phyloP scores from a whole-genome alignment of 2,888 invertebrate genomes.

The Marronus borbonicus region DNA sequence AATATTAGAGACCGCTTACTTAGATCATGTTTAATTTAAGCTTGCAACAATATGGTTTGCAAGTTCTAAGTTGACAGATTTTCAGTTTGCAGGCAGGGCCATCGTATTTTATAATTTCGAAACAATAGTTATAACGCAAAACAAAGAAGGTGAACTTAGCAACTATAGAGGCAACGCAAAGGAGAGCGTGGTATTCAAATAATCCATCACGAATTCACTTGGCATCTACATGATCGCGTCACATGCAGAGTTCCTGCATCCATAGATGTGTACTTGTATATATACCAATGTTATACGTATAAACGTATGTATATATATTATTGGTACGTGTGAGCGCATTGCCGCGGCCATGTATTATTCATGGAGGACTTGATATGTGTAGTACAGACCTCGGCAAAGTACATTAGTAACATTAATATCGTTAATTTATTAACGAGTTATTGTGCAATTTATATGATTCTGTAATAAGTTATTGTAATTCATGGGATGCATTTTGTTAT shows the following conservation, averaged over 20 bases:
- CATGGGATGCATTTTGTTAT: constrained; percentile 28
- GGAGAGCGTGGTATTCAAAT: constrained; percentile 56
- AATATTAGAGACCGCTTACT: too few relatives aligned
- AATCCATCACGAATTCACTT: constrained; percentile 65
- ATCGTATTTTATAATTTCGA: neutral
- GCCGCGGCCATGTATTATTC: constrained; percentile 58
- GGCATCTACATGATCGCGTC: constrained; percentile 63
- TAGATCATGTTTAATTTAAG: too few relatives aligned
- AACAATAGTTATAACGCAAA: neutral
- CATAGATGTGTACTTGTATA: constrained; percentile 8
- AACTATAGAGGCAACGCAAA: neutral
- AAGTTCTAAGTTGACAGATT: too few relatives aligned
- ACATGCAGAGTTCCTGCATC: constrained; percentile 57
- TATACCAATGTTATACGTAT: constrained; percentile 11
- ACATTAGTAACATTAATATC: constrained; percentile 57
- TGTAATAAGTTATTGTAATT: constrained; percentile 51
- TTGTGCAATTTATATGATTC: constrained; percentile 51
- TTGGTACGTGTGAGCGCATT: constrained; percentile 51
- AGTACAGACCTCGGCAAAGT: constrained; percentile 54
- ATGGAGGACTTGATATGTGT: constrained; percentile 57
- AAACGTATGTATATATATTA: constrained; percentile 7
- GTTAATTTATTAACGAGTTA: constrained; percentile 55
- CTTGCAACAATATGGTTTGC: too few relatives aligned
- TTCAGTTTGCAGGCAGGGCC: too few relatives aligned
- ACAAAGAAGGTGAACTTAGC: neutral